These are phyloP conservation scores for Conistra vaccinii DNA, from an alignment of 2,888 invertebrate genomes.

Conservation along the genomic window DNA sequence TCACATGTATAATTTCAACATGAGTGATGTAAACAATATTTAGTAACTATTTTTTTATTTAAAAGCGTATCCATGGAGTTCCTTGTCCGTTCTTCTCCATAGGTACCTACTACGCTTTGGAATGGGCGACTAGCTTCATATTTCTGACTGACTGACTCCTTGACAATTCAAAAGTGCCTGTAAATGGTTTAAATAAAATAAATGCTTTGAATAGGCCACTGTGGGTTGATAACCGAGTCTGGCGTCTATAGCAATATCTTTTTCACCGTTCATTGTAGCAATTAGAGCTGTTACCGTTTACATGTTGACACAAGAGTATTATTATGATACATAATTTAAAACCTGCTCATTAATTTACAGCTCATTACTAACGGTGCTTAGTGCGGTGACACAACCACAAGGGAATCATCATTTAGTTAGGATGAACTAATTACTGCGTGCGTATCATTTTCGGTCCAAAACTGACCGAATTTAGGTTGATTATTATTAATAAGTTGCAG, in stretches of 20 bases:
- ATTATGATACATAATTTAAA: constrained; percentile 4
- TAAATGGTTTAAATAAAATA: too few species aligned
- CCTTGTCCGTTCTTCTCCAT: too few species aligned
- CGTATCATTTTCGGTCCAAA: constrained; percentile 22
- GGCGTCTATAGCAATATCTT: not conserved
- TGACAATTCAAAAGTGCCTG: too few species aligned
- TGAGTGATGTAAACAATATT: too few species aligned
- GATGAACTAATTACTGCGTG: constrained; percentile 24
- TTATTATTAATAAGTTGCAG: constrained; percentile 34
- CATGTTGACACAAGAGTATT: not conserved
- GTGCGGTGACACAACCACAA: constrained; percentile 24
- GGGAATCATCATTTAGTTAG: constrained; percentile 47
- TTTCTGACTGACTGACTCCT: too few species aligned
- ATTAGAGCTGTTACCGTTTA: not conserved
- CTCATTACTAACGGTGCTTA: constrained; percentile 20
- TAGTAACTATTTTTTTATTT: too few species aligned
- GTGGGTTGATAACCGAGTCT: not conserved
- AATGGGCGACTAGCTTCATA: too few species aligned
- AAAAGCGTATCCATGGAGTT: too few species aligned
- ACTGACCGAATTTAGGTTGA: constrained; percentile 19
- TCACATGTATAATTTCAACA: too few species aligned
- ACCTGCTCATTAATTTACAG: constrained; percentile 34
- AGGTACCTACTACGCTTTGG: too few species aligned
- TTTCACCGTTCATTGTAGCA: not conserved
- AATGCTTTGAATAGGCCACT: too few species aligned